These are phyloP conservation scores for Chaetorhynchus papuensis DNA, from an alignment of 2,113 vertebrate species.

Conservation along the genomic window DNA sequence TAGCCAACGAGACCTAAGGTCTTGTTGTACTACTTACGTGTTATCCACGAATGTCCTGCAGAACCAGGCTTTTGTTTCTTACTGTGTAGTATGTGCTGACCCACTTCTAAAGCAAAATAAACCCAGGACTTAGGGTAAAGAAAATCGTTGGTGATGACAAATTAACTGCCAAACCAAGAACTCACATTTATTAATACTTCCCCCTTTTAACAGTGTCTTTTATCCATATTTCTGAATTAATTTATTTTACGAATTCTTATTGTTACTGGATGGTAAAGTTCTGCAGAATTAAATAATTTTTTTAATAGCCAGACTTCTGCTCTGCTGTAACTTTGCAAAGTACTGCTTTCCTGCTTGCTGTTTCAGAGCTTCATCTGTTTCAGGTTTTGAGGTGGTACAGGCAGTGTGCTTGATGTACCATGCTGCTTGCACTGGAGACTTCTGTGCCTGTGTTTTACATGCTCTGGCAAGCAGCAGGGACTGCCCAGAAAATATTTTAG, in stretches of 20 bases:
- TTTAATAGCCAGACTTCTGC: background rate
- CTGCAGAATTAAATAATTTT: background rate
- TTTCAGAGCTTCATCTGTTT: background rate
- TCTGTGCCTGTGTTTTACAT: background rate
- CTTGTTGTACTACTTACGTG: fast-evolving
- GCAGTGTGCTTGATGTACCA: background rate
- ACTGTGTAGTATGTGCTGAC: background rate
- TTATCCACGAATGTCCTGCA: background rate
- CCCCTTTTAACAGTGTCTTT: background rate
- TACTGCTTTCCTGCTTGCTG: background rate
- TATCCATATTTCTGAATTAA: background rate
- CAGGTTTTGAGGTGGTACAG: background rate
- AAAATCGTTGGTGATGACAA: background rate
- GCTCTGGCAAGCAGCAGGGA: background rate
- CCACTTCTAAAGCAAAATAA: background rate
- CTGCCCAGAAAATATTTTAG: background rate
- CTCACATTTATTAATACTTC: background rate
- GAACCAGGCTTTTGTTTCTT: background rate
- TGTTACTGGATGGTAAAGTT: background rate
- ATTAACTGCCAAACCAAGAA: background rate
- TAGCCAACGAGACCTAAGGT: background rate
- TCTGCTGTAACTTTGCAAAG: background rate
- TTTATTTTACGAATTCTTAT: background rate
- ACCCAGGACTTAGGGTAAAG: background rate
- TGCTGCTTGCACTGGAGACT: background rate